phyloP scores from a whole-genome alignment of 2,113 vertebrate genomes.

The Solenodon paradoxus region DNA sequence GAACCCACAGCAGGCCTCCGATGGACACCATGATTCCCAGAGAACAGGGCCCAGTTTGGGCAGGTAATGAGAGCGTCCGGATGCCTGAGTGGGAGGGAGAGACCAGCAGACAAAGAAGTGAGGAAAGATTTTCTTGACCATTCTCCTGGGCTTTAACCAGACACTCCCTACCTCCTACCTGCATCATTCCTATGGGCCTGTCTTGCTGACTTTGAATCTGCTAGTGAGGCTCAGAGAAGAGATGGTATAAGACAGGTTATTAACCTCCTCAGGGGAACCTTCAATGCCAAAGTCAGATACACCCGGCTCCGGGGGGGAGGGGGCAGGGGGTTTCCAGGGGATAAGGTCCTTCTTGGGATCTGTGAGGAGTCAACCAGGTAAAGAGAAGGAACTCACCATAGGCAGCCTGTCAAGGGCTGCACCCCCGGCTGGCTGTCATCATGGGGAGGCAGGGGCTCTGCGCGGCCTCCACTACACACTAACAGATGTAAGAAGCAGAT shows the following conservation, averaged over 20 bases:
- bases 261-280: neutral
- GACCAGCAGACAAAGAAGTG: neutral
- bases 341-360: neutral
- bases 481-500: conserved; percentile 69
- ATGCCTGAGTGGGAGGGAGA: neutral
- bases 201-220: too few relatives aligned
- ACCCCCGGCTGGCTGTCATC: neutral
- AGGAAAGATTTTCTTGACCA: neutral
- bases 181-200: neutral
- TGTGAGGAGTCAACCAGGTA: neutral
- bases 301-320: neutral
- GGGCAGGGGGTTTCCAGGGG: too few relatives aligned
- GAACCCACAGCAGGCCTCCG: neutral
- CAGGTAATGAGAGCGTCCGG: neutral
- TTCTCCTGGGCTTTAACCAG: neutral
- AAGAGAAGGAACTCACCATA: neutral
- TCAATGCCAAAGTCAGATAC: neutral
- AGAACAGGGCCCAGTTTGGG: neutral
- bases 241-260: neutral
- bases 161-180: neutral
- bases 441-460: neutral
- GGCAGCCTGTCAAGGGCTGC: neutral
- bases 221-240: too few relatives aligned
- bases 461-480: neutral
- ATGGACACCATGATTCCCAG: neutral